Conservation (phyloP, 35 echinoderm and acorn worm genomes). For the Strongylocentrotus purpuratus region DNA sequence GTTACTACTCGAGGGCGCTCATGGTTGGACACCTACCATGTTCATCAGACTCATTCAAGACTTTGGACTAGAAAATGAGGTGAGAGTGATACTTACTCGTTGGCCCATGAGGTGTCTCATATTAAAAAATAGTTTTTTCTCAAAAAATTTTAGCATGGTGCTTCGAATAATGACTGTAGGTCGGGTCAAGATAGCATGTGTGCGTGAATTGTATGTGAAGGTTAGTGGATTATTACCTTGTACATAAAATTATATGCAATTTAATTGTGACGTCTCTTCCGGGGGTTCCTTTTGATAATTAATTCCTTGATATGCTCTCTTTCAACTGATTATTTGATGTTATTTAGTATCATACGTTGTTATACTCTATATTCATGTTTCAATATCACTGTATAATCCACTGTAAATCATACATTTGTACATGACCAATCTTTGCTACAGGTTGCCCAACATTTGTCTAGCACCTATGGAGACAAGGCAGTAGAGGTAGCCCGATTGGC, state of each 20-base stretch:
- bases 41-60: constrained; percentile 96
- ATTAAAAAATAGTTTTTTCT: neutral
- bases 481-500: constrained; percentile 89
- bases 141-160: too few relatives aligned
- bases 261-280: too few relatives aligned
- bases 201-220: neutral
- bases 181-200: too few relatives aligned
- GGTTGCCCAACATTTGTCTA: constrained; percentile 88
- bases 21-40: constrained; percentile 85
- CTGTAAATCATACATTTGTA: neutral
- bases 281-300: too few relatives aligned
- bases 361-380: too few relatives aligned
- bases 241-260: neutral
- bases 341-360: too few relatives aligned
- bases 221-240: neutral
- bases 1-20: constrained; percentile 81
- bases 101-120: neutral
- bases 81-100: neutral
- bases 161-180: too few relatives aligned
- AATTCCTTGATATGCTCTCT: too few relatives aligned
- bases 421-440: constrained; percentile 25
- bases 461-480: constrained; percentile 94
- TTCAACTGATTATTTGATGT: too few relatives aligned
- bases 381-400: neutral
- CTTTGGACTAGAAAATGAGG: constrained; percentile 95